Percentiles rank a stretch among this genome's conserved stretches.
Conservation (phyloP, 2,888 invertebrate species). For the Drosophila neotestacea region DNA sequence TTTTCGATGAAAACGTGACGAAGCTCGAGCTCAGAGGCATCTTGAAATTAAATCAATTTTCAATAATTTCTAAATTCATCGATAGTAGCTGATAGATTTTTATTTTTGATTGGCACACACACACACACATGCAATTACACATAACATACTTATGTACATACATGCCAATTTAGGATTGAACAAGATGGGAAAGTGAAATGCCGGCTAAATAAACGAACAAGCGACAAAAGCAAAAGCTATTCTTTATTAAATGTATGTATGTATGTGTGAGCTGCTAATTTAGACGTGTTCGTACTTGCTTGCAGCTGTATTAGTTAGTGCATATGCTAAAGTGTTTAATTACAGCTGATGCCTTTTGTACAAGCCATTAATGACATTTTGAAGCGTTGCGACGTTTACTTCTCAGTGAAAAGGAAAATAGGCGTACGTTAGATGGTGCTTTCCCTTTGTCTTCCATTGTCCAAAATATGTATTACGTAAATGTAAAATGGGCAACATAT, state of each 20-base stretch:
- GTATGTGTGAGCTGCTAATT: conserved; percentile 25
- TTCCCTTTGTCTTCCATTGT: neutral
- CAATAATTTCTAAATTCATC: conserved; percentile 38
- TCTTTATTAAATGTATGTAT: conserved; percentile 18
- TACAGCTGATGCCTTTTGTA: conserved; percentile 23
- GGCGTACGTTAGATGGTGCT: conserved; percentile 5
- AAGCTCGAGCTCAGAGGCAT: neutral
- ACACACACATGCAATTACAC: neutral
- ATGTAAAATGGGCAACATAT: neutral
- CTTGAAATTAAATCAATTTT: conserved; percentile 61
- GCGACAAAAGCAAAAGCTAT: conserved; percentile 36
- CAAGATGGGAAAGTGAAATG: conserved; percentile 48
- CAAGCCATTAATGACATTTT: conserved; percentile 33
- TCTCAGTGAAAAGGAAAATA: conserved; percentile 10
- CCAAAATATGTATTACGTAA: conserved; percentile 40
- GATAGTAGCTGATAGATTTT: conserved; percentile 51
- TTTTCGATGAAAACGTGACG: conserved; percentile 32
- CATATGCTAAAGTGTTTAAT: conserved; percentile 27
- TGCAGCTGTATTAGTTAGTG: conserved; percentile 4
- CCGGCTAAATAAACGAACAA: conserved; percentile 15
- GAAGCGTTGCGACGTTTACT: conserved; percentile 14
- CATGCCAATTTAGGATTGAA: neutral
- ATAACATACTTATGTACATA: neutral
- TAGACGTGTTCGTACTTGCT: neutral
- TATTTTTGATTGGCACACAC: conserved; percentile 10